phyloP scores from a whole-genome alignment of 1,140 invertebrate species.

The Papilio polyxenes region DNA sequence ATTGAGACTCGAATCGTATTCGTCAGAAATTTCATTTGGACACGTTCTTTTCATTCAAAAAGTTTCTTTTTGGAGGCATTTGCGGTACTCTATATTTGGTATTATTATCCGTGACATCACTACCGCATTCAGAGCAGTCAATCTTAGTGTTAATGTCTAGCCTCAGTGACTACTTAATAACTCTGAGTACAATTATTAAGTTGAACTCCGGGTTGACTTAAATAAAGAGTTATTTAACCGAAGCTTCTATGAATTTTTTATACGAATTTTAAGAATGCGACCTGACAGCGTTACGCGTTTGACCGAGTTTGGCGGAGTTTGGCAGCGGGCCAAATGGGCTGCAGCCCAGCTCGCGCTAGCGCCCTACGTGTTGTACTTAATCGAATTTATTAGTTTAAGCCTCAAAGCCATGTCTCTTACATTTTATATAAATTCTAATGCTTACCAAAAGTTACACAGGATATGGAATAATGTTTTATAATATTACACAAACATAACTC shows the following conservation, averaged over 20 bases:
- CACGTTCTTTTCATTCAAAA: too few relatives aligned
- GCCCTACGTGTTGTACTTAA: conserved; percentile 30
- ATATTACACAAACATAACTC: too few relatives aligned
- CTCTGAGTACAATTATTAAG: too few relatives aligned
- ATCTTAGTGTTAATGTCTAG: too few relatives aligned
- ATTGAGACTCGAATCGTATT: too few relatives aligned
- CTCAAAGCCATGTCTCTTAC: neutral
- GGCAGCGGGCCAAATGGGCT: conserved; percentile 52
- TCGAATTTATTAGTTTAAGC: conserved; percentile 29
- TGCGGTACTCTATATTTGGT: too few relatives aligned
- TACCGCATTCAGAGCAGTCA: too few relatives aligned
- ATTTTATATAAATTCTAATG: neutral
- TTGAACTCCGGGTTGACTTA: neutral
- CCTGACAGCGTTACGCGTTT: conserved; percentile 32
- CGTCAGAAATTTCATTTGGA: too few relatives aligned
- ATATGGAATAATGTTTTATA: too few relatives aligned
- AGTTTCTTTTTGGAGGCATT: too few relatives aligned
- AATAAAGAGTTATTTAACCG: neutral
- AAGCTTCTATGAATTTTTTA: neutral
- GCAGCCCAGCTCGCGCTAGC: conserved; percentile 32
- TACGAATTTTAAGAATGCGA: conserved; percentile 17
- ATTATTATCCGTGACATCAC: too few relatives aligned
- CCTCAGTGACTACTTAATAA: too few relatives aligned
- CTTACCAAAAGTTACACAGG: neutral
- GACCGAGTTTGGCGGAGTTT: conserved; percentile 51